phyloP scores from a whole-genome alignment of 1,140 invertebrate species.

The Probaryconus sp. region DNA sequence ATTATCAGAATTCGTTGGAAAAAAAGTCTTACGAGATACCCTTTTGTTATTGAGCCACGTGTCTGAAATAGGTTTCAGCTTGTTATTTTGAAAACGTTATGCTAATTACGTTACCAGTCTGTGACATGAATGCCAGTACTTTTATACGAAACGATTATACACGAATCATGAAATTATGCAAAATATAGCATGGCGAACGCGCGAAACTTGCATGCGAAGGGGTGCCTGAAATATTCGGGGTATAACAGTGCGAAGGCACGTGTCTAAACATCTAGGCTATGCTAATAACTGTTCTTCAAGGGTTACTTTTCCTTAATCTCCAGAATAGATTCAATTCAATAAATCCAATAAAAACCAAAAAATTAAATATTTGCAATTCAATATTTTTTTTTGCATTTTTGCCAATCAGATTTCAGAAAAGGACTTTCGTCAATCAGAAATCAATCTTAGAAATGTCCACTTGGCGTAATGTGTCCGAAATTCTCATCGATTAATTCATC shows the following conservation, averaged over 20 bases:
- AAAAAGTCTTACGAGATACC: constrained; percentile 24
- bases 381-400: constrained; percentile 1
- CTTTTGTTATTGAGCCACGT: constrained; percentile 65
- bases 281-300: constrained; percentile 67
- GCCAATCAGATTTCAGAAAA: too few species aligned
- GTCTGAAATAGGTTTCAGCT: constrained; percentile 50
- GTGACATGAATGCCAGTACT: constrained; percentile 63
- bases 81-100: constrained; percentile 68
- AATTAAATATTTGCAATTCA: too few species aligned
- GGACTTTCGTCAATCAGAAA: too few species aligned
- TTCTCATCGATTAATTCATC: too few species aligned
- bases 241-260: constrained; percentile 58
- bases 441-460: too few species aligned
- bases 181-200: constrained; percentile 58
- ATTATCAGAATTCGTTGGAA: too few species aligned
- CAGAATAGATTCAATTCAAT: too few species aligned
- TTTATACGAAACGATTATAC: constrained; percentile 67
- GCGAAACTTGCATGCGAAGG: constrained; percentile 51
- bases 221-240: constrained; percentile 50
- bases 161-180: constrained; percentile 75
- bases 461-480: too few species aligned
- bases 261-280: constrained; percentile 65
- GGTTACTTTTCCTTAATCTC: too few species aligned
- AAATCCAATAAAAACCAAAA: too few species aligned
- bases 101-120: constrained; percentile 66